Evolutionary conservation across 1,140 invertebrate genomes (phyloP), one percentile per base, ranked within the genome.

Genomic region (Tetranychus cinnabarinus): DNA sequence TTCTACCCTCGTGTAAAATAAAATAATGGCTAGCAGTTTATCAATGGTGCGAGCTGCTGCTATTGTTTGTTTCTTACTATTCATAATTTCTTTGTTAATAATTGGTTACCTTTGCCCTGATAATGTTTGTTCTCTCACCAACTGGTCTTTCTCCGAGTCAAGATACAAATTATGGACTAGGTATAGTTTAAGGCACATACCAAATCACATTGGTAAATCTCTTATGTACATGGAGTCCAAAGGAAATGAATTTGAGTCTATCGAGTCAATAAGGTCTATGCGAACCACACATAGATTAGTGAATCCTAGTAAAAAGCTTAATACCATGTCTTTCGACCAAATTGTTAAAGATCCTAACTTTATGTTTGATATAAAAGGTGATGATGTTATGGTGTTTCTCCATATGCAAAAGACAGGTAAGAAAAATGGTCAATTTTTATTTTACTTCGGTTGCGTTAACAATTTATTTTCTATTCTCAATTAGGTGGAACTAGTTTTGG

Each of bases 321-420:
- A 56, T 56, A 35, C 12, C 3, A 46, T 68, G 13, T 67, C 68
- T 37, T 68, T 66, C 48, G 65, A 68, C 48, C 67, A 68, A 34
- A 65, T 69, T 50, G 2, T 64, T 8, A 64, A 61, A 36, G 64
- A 64, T 60, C 42, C 58, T 33, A 59, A 46, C 13, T 64, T 66
- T 62, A 42, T 63, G 35, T 75, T 75, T 62, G 67, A 73, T 61
- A 69, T 92, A 69, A 82, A 86, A 70, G 84, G 82, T 7, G 82
- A 86, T 67, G 93, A 97, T 77, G 92, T 97, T 31, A 86, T 99
- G 76, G 91, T 99, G 31, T 97, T 97, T 72, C 75, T 98, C 52
- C 93, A 98, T 71, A 96, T 97, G 73, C 93, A 97, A 74, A 97
- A 98, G 73, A 89, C 86, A 65, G 85, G 85, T 64, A 12, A 59